Evolutionary conservation across 2,797 vertebrate species (phyloP).

Genomic region (Clarias pachynema): DNA sequence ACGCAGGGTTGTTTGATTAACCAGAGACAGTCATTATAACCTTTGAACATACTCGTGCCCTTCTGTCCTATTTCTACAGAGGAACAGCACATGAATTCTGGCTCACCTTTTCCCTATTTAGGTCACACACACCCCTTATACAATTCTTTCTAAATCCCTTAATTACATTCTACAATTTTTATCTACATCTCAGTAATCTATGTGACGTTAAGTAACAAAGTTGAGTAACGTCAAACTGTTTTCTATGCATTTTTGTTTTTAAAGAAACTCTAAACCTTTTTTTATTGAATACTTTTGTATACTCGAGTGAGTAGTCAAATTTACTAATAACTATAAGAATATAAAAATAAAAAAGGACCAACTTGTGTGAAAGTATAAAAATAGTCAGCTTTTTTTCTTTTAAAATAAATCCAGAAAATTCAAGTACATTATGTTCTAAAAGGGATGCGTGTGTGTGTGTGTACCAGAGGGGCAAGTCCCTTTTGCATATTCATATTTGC

Average conservation of each 20-base stretch:
- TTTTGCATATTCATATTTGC: background rate
- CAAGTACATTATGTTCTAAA: background rate
- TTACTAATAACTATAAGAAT: too few relatives aligned
- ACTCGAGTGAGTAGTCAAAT: too few relatives aligned
- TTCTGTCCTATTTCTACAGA: background rate
- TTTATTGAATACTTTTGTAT: background rate
- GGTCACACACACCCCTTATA: background rate
- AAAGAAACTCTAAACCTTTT: background rate
- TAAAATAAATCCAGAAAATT: background rate
- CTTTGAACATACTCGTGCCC: background rate
- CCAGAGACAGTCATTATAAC: background rate
- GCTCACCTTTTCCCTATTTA: constrained; percentile 11
- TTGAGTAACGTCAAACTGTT: background rate
- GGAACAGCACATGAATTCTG: background rate
- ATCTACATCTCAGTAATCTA: background rate
- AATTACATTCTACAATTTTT: background rate
- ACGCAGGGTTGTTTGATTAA: constrained; percentile 7
- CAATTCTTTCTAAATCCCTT: background rate
- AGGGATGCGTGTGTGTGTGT: background rate
- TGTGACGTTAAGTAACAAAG: background rate
- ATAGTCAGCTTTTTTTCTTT: too few relatives aligned
- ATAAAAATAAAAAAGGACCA: too few relatives aligned
- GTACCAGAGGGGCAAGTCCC: background rate
- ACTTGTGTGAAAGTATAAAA: too few relatives aligned
- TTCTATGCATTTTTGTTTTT: background rate